phyloP scores from a whole-genome alignment of 2,113 vertebrate species.

The Lepus europaeus region DNA sequence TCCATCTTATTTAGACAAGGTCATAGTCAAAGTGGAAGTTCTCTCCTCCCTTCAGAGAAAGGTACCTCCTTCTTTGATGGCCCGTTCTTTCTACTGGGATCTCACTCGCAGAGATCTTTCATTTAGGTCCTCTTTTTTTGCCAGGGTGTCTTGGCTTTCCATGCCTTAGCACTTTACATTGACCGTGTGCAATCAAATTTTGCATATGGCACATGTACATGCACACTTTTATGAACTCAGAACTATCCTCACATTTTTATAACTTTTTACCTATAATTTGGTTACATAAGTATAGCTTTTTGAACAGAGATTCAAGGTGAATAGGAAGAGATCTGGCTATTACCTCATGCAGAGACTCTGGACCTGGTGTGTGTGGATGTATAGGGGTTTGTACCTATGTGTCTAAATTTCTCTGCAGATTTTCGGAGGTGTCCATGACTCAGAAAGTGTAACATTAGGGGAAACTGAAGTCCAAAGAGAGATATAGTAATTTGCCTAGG shows the following conservation, averaged over 20 bases:
- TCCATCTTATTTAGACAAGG: no score
- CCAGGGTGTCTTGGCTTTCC: no score
- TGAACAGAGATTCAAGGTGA: slow-evolving; percentile 10
- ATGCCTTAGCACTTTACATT: not conserved
- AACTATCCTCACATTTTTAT: slow-evolving; percentile 37
- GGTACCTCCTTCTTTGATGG: no score
- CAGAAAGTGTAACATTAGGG: slow-evolving; percentile 18
- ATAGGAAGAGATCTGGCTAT: not conserved
- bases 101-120: no score
- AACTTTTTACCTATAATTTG: slow-evolving; percentile 50
- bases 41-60: no score
- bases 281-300: slow-evolving; percentile 44
- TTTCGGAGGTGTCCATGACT: not conserved
- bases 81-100: no score
- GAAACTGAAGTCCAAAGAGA: not conserved
- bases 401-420: slow-evolving; percentile 26
- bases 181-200: slow-evolving; percentile 16
- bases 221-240: slow-evolving; percentile 54
- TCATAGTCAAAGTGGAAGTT: no score
- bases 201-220: not conserved
- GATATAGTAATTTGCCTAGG: not conserved
- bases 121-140: no score
- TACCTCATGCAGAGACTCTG: slow-evolving; percentile 49
- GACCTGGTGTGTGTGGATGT: not conserved
- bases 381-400: not conserved